Conservation (phyloP, 2,888 invertebrate genomes). For the Acleris literana region DNA sequence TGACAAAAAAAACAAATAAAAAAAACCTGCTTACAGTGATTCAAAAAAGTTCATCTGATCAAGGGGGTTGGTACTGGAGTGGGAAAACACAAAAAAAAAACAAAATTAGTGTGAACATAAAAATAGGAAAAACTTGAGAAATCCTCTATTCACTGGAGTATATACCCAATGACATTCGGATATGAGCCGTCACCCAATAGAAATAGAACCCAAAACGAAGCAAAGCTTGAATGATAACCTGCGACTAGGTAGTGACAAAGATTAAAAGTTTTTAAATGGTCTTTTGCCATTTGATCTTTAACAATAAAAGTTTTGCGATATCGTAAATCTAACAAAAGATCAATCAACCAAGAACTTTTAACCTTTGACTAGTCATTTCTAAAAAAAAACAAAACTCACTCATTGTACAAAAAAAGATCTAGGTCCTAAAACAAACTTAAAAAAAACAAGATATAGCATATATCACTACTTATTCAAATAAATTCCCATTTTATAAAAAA, state of each 20-base stretch:
- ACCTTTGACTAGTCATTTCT: background rate
- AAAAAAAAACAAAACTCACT: background rate
- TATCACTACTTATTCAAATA: too few species aligned
- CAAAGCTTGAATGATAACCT: constrained; percentile 44
- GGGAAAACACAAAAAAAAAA: constrained; percentile 59
- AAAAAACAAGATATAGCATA: too few species aligned
- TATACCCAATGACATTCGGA: constrained; percentile 24
- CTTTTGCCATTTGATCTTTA: background rate
- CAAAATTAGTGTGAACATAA: constrained; percentile 64
- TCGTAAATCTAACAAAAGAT: too few species aligned
- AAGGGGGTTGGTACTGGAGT: constrained; percentile 81
- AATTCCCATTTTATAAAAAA: too few species aligned
- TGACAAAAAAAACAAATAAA: constrained; percentile 52
- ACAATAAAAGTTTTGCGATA: background rate
- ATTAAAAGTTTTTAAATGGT: background rate
- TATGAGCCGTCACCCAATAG: constrained; percentile 51
- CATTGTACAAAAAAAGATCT: too few species aligned
- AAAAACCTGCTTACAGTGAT: constrained; percentile 78
- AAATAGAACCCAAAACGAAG: constrained; percentile 46
- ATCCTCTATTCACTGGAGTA: constrained; percentile 51
- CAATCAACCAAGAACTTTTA: background rate
- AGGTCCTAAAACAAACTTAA: too few species aligned
- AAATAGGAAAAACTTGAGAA: constrained; percentile 38
- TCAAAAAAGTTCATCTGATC: constrained; percentile 84
- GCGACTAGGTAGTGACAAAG: background rate